Conservation (phyloP, 2,797 vertebrate genomes). For the Buceros bicornis region DNA sequence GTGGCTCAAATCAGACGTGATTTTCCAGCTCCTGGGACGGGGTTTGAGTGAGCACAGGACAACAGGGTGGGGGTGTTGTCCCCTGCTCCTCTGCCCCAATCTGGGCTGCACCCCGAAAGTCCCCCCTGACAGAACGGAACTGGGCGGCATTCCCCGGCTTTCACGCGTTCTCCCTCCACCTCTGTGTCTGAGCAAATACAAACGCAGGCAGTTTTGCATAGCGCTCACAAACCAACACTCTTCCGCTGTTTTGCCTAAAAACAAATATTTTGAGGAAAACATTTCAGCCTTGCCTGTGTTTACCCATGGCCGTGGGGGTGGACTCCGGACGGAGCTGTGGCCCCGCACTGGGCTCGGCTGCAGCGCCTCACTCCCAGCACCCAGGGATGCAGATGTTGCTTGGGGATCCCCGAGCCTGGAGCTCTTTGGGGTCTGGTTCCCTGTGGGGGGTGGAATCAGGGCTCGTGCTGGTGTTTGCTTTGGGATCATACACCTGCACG, state of each 20-base stretch:
- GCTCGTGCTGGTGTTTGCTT: neutral
- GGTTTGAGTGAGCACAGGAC: neutral
- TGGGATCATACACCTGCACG: fast-evolving
- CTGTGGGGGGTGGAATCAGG: no score
- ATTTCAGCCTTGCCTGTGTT: neutral
- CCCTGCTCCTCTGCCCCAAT: fast-evolving
- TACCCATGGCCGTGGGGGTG: neutral
- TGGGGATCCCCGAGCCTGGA: neutral
- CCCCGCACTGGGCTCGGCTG: fast-evolving
- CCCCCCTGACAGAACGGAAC: neutral
- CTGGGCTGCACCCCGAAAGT: neutral
- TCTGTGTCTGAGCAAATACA: neutral
- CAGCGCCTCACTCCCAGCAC: neutral
- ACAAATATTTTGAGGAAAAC: neutral
- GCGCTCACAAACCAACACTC: neutral
- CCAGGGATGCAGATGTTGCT: neutral
- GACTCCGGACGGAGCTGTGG: neutral
- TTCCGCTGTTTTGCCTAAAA: neutral
- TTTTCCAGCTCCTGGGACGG: neutral
- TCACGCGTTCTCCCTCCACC: neutral
- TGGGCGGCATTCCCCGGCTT: neutral
- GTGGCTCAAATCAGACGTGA: neutral
- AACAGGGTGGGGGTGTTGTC: neutral
- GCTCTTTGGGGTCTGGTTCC: neutral
- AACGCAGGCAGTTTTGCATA: neutral